A percentile compares a stretch with the other conserved stretches of the same genome.
Conservation (phyloP, 64 coral and sea anemone species). For the Porites australiensis region DNA sequence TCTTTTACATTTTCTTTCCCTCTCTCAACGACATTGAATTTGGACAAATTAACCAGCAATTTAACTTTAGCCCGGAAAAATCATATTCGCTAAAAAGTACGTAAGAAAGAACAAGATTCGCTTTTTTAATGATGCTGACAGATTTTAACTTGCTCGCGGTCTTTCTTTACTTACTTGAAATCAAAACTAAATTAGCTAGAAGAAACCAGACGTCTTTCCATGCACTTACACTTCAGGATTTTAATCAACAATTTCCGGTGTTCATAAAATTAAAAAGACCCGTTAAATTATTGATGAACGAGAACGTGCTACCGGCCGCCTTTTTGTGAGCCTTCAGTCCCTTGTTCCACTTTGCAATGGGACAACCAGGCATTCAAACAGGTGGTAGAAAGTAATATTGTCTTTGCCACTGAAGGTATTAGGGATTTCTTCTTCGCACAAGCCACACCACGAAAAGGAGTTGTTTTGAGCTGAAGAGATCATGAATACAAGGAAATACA, state of each 20-base stretch:
- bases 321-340: neutral
- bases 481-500: neutral
- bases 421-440: neutral
- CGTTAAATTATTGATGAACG: slow-evolving; percentile 18
- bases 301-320: slow-evolving; percentile 13
- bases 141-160: too few relatives aligned
- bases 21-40: too few relatives aligned
- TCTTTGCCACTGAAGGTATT: neutral
- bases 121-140: too few relatives aligned
- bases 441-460: neutral
- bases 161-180: too few relatives aligned
- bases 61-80: too few relatives aligned
- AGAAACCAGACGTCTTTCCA: neutral
- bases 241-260: too few relatives aligned
- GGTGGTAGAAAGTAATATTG: slow-evolving; percentile 28
- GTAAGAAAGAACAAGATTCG: too few relatives aligned
- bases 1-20: too few relatives aligned
- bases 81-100: too few relatives aligned
- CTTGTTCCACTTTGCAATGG: neutral
- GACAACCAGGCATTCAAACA: neutral
- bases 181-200: too few relatives aligned
- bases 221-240: neutral
- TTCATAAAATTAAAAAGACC: neutral
- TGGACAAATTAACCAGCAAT: too few relatives aligned
- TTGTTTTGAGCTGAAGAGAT: neutral